These are phyloP conservation scores for Axea sp. DNA, from an alignment of 2,888 invertebrate species.

Conservation along the genomic window DNA sequence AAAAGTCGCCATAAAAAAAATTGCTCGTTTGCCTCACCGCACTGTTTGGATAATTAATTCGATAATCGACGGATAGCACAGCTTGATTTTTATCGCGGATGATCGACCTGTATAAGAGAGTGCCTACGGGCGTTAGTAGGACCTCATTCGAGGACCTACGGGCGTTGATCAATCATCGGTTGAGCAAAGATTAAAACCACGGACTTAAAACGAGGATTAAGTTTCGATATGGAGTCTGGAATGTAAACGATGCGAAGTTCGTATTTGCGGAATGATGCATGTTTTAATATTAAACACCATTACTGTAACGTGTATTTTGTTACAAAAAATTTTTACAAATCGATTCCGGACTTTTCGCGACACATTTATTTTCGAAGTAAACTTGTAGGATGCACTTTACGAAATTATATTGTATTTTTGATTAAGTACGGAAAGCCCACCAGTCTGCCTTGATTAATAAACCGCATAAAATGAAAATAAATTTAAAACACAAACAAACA, in stretches of 20 bases:
- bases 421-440: no score
- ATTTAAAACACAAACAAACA: no score
- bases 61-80: conserved; percentile 34
- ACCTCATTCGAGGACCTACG: conserved; percentile 52
- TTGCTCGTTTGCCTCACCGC: no score
- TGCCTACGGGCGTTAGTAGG: conserved; percentile 39
- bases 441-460: no score
- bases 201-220: conserved; percentile 41
- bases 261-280: conserved; percentile 44
- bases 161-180: conserved; percentile 56
- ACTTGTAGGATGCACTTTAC: no score
- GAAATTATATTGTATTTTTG: no score
- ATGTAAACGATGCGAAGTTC: conserved; percentile 51
- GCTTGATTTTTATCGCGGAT: conserved; percentile 37
- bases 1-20: no score
- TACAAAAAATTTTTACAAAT: no score
- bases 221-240: conserved; percentile 48
- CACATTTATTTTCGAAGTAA: no score
- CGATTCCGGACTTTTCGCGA: no score
- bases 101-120: conserved; percentile 27
- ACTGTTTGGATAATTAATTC: conserved; percentile 37
- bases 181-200: conserved; percentile 51
- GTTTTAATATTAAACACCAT: conserved; percentile 56
- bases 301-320: conserved; percentile 37
- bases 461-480: no score